Evolutionary conservation across 23 tunicate species (phyloP).

Genomic region (Pegea sp.): DNA sequence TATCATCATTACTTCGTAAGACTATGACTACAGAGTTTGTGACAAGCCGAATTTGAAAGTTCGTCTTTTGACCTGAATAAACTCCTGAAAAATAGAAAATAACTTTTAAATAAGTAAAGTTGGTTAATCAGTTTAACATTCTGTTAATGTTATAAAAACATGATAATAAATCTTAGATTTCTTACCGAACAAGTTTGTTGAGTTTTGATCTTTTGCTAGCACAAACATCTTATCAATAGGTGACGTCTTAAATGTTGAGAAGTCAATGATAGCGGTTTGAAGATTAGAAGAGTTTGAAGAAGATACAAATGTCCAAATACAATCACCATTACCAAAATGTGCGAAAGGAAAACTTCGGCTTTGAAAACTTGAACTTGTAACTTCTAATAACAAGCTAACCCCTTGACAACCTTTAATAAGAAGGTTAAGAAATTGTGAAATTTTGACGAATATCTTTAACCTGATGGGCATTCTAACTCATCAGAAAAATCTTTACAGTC

Average conservation of each 20-base stretch:
- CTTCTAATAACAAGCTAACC: slow-evolving; percentile 11
- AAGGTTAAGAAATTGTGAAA: neutral
- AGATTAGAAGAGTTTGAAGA: neutral
- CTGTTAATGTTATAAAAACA: neutral
- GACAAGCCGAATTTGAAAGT: slow-evolving; percentile 17
- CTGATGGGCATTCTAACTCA: slow-evolving; percentile 59
- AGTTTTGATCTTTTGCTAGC: slow-evolving; percentile 20
- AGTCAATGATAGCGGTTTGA: slow-evolving; percentile 7
- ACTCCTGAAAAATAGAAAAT: slow-evolving; percentile 6
- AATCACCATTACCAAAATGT: slow-evolving; percentile 59
- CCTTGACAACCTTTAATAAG: slow-evolving; percentile 48
- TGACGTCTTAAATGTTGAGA: slow-evolving; percentile 28
- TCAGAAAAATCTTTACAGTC: slow-evolving; percentile 61
- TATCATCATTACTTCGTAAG: slow-evolving; percentile 46
- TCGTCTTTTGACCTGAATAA: slow-evolving; percentile 9
- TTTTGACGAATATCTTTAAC: neutral
- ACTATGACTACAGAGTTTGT: slow-evolving; percentile 18
- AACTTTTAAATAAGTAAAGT: neutral
- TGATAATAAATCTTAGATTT: neutral
- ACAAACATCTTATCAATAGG: slow-evolving; percentile 18
- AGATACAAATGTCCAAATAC: slow-evolving; percentile 34
- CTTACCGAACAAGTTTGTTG: slow-evolving; percentile 9
- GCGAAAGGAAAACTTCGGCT: slow-evolving; percentile 56
- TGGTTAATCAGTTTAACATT: neutral
- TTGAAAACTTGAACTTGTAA: slow-evolving; percentile 6